Evolutionary conservation across 2,797 vertebrate species (phyloP).

Genomic region (Rhabdophis nuchalis): DNA sequence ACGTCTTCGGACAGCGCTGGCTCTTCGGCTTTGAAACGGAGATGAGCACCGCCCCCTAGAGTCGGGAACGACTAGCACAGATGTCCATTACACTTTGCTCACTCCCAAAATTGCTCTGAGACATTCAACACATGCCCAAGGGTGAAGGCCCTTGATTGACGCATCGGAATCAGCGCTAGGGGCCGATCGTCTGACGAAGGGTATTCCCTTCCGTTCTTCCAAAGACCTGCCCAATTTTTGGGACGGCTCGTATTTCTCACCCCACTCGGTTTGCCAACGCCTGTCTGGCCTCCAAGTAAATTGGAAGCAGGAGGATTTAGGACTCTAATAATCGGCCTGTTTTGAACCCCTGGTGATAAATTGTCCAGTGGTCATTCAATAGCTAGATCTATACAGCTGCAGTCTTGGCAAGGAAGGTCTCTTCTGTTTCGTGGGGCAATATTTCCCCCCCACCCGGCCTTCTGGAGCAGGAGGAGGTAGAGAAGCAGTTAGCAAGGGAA

Average conservation of each 20-base stretch:
- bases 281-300: constrained; percentile 13
- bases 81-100: constrained; percentile 22
- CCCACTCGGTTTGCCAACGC: neutral
- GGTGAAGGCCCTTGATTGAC: constrained; percentile 37
- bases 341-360: neutral
- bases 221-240: constrained; percentile 33
- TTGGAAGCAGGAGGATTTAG: neutral
- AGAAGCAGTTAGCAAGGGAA: neutral
- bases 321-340: neutral
- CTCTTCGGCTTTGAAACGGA: too few relatives aligned
- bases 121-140: neutral
- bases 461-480: neutral
- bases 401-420: neutral
- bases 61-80: too few relatives aligned
- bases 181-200: constrained; percentile 33
- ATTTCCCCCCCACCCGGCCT: neutral
- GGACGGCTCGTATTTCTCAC: constrained; percentile 16
- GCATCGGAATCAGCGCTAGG: constrained; percentile 32
- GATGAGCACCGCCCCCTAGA: too few relatives aligned
- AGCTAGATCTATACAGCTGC: neutral
- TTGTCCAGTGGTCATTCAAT: neutral
- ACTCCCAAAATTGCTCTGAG: constrained; percentile 29
- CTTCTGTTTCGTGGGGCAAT: neutral
- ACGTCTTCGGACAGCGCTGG: too few relatives aligned
- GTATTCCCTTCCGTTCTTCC: constrained; percentile 25